Conservation (phyloP, 30 jellyfish, hydroid and myxozoan genomes). For the Aurelia sp. region DNA sequence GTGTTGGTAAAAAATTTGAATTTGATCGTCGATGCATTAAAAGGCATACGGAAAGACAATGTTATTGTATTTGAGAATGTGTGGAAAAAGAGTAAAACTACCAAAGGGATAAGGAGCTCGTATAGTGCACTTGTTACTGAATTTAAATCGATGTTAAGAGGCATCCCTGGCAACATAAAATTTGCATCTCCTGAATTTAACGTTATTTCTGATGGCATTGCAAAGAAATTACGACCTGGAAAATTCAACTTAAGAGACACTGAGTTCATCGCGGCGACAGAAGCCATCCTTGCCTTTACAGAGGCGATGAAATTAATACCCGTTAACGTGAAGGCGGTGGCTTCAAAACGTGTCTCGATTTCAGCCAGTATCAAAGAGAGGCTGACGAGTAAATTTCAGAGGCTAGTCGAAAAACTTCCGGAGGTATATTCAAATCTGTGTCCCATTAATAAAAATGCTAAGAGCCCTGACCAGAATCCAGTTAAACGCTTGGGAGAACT, state of each 20-base stretch:
- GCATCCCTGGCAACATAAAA: constrained; percentile 27
- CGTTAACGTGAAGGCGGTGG: constrained; percentile 7
- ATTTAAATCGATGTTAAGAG: constrained; percentile 29
- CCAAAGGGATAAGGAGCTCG: constrained; percentile 5
- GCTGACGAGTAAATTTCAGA: constrained; percentile 14
- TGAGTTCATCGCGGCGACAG: constrained; percentile 30
- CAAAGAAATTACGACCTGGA: constrained; percentile 45
- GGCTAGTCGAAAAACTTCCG: constrained; percentile 15
- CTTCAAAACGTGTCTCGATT: constrained; percentile 20
- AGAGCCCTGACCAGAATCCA: background rate
- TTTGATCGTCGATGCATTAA: constrained; percentile 63
- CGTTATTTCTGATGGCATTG: constrained; percentile 28
- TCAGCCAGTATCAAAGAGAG: background rate
- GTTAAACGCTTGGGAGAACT: constrained; percentile 21
- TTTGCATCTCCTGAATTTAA: constrained; percentile 27
- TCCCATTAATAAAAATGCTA: background rate
- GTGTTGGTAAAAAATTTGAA: constrained; percentile 43
- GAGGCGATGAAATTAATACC: constrained; percentile 65
- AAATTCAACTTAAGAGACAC: constrained; percentile 28
- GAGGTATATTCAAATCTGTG: constrained; percentile 41
- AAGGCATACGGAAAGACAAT: constrained; percentile 52
- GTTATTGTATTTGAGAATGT: constrained; percentile 35
- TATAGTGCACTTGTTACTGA: constrained; percentile 37
- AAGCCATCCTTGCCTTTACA: constrained; percentile 30
- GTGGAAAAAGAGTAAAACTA: constrained; percentile 57